Conservation (phyloP, 2,797 vertebrate species). For the Rallus crepitans region DNA sequence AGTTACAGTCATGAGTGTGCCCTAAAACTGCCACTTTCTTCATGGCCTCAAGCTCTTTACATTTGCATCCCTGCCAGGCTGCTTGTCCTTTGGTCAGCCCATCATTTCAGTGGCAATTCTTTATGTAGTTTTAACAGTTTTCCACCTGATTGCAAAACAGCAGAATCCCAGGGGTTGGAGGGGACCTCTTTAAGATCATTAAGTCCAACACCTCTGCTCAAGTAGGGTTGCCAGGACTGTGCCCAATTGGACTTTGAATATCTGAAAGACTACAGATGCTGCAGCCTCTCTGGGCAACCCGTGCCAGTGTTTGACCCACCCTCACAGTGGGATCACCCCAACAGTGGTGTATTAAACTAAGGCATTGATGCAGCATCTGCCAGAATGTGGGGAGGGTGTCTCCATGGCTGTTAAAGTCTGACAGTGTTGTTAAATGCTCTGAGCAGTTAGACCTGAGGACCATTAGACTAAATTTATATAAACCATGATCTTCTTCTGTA, state of each 20-base stretch:
- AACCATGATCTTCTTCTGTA: not conserved
- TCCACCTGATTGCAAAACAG: not conserved
- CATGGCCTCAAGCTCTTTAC: not conserved
- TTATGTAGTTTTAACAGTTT: not conserved
- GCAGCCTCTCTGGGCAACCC: too few species aligned
- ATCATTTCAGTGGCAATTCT: not conserved
- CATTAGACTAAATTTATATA: not conserved
- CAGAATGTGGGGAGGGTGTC: not conserved
- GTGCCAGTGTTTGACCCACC: not conserved
- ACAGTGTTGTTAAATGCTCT: accelerated
- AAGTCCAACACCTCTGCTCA: not conserved
- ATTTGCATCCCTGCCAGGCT: not conserved
- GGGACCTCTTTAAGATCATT: not conserved
- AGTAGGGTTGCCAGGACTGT: not conserved
- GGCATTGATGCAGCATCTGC: not conserved
- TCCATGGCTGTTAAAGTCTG: not conserved
- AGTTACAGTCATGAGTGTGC: not conserved
- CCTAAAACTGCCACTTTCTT: not conserved
- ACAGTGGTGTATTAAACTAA: not conserved
- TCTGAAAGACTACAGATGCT: not conserved
- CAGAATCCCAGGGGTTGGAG: not conserved
- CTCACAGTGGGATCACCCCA: not conserved
- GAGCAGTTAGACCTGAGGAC: not conserved
- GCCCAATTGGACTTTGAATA: not conserved
- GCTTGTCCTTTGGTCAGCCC: not conserved